Percentiles rank a stretch among this genome's conserved stretches.
phyloP scores from a whole-genome alignment of 2,888 invertebrate species.

The Synergus itoensis region DNA sequence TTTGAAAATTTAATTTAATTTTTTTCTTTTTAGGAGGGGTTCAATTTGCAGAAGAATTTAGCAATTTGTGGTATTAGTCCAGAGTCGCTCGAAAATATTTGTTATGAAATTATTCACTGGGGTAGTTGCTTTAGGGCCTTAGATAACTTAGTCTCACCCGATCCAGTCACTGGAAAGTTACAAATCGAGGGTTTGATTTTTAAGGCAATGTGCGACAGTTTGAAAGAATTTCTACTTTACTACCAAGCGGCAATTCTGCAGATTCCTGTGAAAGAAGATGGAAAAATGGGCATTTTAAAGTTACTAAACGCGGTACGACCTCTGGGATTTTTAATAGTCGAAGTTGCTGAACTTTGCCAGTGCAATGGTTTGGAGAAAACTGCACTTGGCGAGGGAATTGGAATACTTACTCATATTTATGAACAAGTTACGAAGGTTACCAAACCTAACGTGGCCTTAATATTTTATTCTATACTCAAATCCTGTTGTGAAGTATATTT shows the following conservation, averaged over 20 bases:
- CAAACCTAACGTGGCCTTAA: slow-evolving; percentile 80
- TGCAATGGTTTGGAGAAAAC: slow-evolving; percentile 61
- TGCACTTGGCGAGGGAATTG: slow-evolving; percentile 79
- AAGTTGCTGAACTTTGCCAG: slow-evolving; percentile 69
- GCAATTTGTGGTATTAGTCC: slow-evolving; percentile 63
- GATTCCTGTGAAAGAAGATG: slow-evolving; percentile 58
- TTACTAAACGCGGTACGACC: slow-evolving; percentile 65
- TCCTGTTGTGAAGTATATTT: slow-evolving; percentile 82
- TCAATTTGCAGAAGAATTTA: slow-evolving; percentile 64
- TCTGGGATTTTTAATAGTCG: slow-evolving; percentile 65
- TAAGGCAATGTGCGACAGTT: slow-evolving; percentile 71
- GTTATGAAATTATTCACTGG: slow-evolving; percentile 66
- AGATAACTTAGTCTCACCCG: slow-evolving; percentile 60
- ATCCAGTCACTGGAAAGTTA: slow-evolving; percentile 63
- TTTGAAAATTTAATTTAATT: slow-evolving; percentile 5
- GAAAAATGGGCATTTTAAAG: slow-evolving; percentile 60
- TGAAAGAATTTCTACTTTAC: slow-evolving; percentile 72
- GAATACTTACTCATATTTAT: slow-evolving; percentile 83
- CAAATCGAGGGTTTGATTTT: slow-evolving; percentile 72
- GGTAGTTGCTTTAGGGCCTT: slow-evolving; percentile 73
- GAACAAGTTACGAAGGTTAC: slow-evolving; percentile 82
- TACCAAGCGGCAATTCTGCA: slow-evolving; percentile 70
- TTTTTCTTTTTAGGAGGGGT: slow-evolving; percentile 63
- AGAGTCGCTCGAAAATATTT: slow-evolving; percentile 63
- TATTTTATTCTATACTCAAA: slow-evolving; percentile 81